Percentiles rank a stretch among this genome's conserved stretches.
These are phyloP conservation scores for Pelecanoides urinatrix DNA, from an alignment of 2,113 vertebrate species.

Conservation along the genomic window DNA sequence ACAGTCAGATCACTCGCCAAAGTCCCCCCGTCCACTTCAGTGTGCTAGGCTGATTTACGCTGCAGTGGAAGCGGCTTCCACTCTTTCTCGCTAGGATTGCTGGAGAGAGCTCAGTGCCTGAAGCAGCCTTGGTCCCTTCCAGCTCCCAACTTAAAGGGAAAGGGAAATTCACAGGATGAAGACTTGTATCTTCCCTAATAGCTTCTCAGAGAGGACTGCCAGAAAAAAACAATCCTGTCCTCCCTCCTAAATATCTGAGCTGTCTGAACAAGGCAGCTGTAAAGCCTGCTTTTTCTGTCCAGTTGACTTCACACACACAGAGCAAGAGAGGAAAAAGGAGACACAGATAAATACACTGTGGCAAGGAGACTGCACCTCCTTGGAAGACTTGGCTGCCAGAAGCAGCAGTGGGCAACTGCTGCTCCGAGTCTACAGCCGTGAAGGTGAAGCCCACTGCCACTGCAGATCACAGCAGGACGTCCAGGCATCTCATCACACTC, in stretches of 20 bases:
- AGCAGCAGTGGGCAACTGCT: background rate
- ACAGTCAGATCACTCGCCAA: no score
- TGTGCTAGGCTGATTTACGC: background rate
- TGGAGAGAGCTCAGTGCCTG: background rate
- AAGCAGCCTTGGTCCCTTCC: background rate
- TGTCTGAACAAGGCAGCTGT: background rate
- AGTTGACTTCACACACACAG: background rate
- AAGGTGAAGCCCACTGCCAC: background rate
- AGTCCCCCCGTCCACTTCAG: accelerated
- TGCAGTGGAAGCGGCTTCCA: background rate
- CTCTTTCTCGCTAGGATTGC: background rate
- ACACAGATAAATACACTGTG: accelerated
- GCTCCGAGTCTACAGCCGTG: accelerated
- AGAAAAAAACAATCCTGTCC: no score
- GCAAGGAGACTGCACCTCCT: background rate
- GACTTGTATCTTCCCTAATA: accelerated
- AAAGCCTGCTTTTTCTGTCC: accelerated
- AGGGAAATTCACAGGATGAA: background rate
- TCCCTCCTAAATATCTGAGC: background rate
- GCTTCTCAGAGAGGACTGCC: background rate
- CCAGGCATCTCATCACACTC: background rate
- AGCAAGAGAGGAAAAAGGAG: background rate
- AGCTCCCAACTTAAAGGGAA: no score
- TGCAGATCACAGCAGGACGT: background rate
- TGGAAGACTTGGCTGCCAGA: background rate